Percentiles rank a stretch among this genome's conserved stretches.
Conservation (phyloP, 2,888 invertebrate species). For the Iselma pallidipennis region DNA sequence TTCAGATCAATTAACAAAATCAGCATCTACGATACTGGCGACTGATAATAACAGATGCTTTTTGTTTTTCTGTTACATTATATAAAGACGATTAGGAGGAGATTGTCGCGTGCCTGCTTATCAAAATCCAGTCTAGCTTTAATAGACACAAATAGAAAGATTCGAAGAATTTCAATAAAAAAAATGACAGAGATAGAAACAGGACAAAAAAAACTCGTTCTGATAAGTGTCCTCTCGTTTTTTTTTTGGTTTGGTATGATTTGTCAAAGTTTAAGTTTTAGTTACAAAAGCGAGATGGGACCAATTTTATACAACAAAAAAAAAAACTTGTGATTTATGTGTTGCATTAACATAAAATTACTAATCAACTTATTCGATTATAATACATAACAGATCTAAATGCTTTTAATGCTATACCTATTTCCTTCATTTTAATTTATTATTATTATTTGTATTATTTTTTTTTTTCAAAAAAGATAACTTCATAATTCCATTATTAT, state of each 20-base stretch:
- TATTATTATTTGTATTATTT: slow-evolving; percentile 13
- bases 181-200: not conserved
- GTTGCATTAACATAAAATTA: slow-evolving; percentile 29
- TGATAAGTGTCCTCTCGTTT: too few species aligned
- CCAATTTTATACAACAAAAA: slow-evolving; percentile 12
- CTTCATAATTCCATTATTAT: slow-evolving; percentile 19
- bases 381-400: not conserved
- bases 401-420: not conserved
- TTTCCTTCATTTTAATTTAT: slow-evolving; percentile 1
- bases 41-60: too few species aligned
- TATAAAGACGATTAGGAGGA: too few species aligned
- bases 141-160: slow-evolving; percentile 4
- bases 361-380: not conserved
- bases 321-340: slow-evolving; percentile 27
- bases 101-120: slow-evolving; percentile 30
- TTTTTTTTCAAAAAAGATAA: slow-evolving; percentile 14
- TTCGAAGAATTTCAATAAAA: not conserved
- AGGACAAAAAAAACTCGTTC: not conserved
- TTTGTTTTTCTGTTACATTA: too few species aligned
- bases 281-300: not conserved
- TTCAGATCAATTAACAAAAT: too few species aligned
- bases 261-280: too few species aligned
- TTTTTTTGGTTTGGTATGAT: too few species aligned
- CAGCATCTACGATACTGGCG: too few species aligned
- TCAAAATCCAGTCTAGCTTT: slow-evolving; percentile 20